Conservation (phyloP, 2,113 vertebrate genomes). For the Callospermophilus lateralis region DNA sequence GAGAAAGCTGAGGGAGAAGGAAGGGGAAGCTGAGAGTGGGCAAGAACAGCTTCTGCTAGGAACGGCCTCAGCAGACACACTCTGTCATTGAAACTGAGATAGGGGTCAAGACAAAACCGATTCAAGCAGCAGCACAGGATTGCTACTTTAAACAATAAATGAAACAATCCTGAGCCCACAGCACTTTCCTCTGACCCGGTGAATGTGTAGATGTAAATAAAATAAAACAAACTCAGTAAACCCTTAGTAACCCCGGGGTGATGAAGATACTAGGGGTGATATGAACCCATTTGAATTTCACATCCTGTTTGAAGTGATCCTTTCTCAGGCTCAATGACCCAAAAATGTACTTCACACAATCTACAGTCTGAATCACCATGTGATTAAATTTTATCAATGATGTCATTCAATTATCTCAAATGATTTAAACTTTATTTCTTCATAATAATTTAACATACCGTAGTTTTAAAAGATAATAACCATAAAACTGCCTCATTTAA, state of each 20-base stretch:
- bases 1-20: background rate
- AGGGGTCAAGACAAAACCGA: background rate
- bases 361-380: conserved; percentile 3
- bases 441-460: conserved; percentile 27
- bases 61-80: background rate
- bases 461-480: background rate
- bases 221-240: background rate
- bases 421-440: conserved; percentile 20
- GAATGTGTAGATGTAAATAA: background rate
- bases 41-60: background rate
- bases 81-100: background rate
- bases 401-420: conserved; percentile 48
- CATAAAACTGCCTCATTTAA: conserved; percentile 12
- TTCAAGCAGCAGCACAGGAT: too few species aligned
- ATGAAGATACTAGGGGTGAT: background rate
- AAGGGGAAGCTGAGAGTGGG: background rate
- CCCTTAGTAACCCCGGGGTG: background rate
- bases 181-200: background rate
- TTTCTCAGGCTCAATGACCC: conserved; percentile 33
- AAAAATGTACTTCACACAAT: conserved; percentile 7
- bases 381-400: conserved; percentile 47
- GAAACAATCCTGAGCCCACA: background rate
- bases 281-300: background rate
- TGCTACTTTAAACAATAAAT: background rate
- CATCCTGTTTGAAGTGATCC: background rate